Percentiles rank a stretch among this genome's conserved stretches.
Evolutionary conservation across 2,113 vertebrate genomes (phyloP).

Genomic region (Marcusenius ussheri): DNA sequence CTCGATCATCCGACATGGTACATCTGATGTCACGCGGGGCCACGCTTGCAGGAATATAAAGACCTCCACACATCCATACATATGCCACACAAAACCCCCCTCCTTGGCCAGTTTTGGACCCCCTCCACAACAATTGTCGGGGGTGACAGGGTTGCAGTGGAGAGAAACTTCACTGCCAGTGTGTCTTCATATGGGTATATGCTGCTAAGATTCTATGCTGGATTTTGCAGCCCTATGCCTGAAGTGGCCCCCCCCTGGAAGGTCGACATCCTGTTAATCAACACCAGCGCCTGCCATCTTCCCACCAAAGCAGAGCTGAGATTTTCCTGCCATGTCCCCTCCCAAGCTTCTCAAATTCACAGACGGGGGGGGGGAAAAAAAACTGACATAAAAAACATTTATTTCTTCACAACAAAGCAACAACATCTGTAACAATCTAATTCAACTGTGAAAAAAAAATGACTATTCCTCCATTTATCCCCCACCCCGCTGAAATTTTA

Average conservation of each 20-base stretch:
- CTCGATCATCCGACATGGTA: constrained; percentile 15
- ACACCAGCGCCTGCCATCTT: constrained; percentile 43
- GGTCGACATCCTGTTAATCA: constrained; percentile 57
- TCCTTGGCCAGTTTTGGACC: background rate
- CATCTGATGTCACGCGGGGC: background rate
- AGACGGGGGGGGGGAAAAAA: background rate
- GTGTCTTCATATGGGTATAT: background rate
- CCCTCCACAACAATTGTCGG: background rate
- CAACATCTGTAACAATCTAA: background rate
- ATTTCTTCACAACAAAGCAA: background rate
- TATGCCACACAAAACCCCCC: background rate
- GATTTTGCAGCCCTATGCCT: constrained; percentile 38
- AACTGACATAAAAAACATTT: background rate
- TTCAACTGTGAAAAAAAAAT: background rate
- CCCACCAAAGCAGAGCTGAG: constrained; percentile 12
- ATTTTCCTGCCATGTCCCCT: background rate
- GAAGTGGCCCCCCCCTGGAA: constrained; percentile 9
- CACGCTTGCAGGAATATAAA: background rate
- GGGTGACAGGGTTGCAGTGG: background rate
- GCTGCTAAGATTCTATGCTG: constrained; percentile 38
- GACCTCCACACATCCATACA: background rate
- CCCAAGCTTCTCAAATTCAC: background rate
- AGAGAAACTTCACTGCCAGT: background rate
- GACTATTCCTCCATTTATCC: background rate
- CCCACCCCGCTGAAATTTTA: background rate